Conservation (phyloP, 2,888 invertebrate species). For the Meiosimyza platycephala region DNA sequence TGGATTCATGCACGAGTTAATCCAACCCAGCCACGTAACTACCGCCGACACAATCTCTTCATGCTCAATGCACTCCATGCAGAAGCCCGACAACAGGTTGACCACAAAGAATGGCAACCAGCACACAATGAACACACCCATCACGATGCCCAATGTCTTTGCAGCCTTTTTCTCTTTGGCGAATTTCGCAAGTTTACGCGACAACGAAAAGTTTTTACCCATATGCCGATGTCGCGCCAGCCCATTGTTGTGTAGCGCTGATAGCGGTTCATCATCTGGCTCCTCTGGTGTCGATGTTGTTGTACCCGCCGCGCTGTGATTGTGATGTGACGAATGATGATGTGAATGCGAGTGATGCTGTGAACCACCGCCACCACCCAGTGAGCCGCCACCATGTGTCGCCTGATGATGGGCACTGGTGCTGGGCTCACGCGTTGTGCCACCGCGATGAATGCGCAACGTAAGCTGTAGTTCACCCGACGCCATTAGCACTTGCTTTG, state of each 20-base stretch:
- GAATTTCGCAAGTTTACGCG: conserved; percentile 92
- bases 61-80: conserved; percentile 86
- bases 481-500: conserved; percentile 88
- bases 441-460: conserved; percentile 92
- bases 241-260: conserved; percentile 83
- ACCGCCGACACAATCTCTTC: conserved; percentile 89
- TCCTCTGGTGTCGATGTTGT: conserved; percentile 77
- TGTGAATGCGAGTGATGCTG: conserved; percentile 61
- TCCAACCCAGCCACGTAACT: conserved; percentile 95
- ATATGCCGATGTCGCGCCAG: conserved; percentile 78
- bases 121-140: conserved; percentile 96
- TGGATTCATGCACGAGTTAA: conserved; percentile 96
- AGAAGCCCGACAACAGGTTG: conserved; percentile 91
- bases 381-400: conserved; percentile 59
- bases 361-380: conserved; percentile 47
- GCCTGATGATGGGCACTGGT: conserved; percentile 54
- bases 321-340: conserved; percentile 61
- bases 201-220: conserved; percentile 91
- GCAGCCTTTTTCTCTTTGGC: conserved; percentile 98
- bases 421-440: conserved; percentile 75
- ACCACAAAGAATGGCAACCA: conserved; percentile 98
- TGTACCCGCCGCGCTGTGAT: conserved; percentile 62
- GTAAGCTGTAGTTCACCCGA: conserved; percentile 89
- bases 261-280: conserved; percentile 76
- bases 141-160: conserved; percentile 95